Evolutionary conservation across 2,113 vertebrate genomes (phyloP), one percentile per base, ranked within the genome.

Genomic region (Motacilla tschutschensis): DNA sequence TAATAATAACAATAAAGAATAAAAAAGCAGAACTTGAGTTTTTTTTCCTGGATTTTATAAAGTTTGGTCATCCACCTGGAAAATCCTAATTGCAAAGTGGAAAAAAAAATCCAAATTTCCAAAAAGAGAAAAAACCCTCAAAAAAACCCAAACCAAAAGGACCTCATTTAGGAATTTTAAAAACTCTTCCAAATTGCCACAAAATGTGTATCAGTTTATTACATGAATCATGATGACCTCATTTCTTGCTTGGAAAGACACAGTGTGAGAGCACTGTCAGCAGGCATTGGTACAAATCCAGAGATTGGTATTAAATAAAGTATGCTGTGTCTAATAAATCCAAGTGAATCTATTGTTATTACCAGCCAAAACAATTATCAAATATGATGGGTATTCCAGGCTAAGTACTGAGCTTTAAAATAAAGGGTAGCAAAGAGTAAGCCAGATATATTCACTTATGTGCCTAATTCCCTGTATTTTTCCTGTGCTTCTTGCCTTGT

Each of bases 301-400:
- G 92, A 79, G 60, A 77, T 2, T 58, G 53, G 76, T 67, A 66
- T 90, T 88, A 90, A 88, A 82, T 90, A 79, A 79, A 91, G 64
- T 73, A 74, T 64, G 33, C 57, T 79, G 53, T 70, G 31, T 88
- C 57, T 63, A 79, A 33, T 84, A 91, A 90, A 84, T 79, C 53
- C 64, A 67, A 88, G 41, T 66, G 41, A 77, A 66, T 85, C 53
- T 79, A n/a, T 74, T 86, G 62, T 90, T 66, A 51, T 20, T 74
- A 65, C 60, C 54, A 77, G 77, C 41, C 44, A 57, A 88, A 84
- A 82, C 84, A 84, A 17, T 82, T 79, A 84, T 53, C 36, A 82
- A 35, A 82, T 74, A 21, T 66, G 41, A 57, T 1, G 4, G 28
- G 22, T 86, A 67, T 71, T 90, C 59, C 1, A 8, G 65, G 17